phyloP scores from a whole-genome alignment of 2,113 vertebrate genomes.

The Melanotaenia duboulayi region DNA sequence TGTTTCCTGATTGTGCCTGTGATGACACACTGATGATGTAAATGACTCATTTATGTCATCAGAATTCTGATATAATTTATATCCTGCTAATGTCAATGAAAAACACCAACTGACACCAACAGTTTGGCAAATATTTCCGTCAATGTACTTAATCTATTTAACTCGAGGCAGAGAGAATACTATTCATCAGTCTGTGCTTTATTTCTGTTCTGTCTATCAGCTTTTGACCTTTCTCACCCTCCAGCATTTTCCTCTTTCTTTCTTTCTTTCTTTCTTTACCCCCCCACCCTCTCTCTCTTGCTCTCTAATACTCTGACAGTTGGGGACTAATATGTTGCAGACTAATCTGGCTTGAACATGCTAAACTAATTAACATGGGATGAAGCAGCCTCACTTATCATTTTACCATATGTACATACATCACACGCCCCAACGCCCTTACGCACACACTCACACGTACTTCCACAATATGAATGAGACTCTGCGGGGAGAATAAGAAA shows the following conservation, averaged over 20 bases:
- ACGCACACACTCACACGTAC: constrained; percentile 5
- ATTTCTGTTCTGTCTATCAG: constrained; percentile 29
- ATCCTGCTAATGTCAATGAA: too few relatives aligned
- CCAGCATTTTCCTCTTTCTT: neutral
- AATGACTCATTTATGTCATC: too few relatives aligned
- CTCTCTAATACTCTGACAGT: constrained; percentile 45
- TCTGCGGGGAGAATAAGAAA: constrained; percentile 66
- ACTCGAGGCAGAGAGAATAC: constrained; percentile 13
- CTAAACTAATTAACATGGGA: constrained; percentile 74
- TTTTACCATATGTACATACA: constrained; percentile 66
- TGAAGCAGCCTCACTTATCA: constrained; percentile 71
- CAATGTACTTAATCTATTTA: constrained; percentile 32
- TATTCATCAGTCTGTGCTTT: constrained; percentile 25
- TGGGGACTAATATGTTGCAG: constrained; percentile 59
- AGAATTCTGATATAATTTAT: too few relatives aligned
- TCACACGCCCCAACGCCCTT: constrained; percentile 42
- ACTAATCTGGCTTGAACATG: constrained; percentile 69
- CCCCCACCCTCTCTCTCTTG: too few relatives aligned
- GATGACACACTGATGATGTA: too few relatives aligned
- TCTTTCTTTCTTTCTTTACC: constrained; percentile 5
- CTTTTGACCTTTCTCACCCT: constrained; percentile 39
- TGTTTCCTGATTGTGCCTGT: neutral
- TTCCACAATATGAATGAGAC: constrained; percentile 39
- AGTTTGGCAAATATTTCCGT: constrained; percentile 17
- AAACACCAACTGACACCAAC: constrained; percentile 33